Evolutionary conservation across 1,140 invertebrate genomes (phyloP).

Genomic region (Adoxophyes honmai): DNA sequence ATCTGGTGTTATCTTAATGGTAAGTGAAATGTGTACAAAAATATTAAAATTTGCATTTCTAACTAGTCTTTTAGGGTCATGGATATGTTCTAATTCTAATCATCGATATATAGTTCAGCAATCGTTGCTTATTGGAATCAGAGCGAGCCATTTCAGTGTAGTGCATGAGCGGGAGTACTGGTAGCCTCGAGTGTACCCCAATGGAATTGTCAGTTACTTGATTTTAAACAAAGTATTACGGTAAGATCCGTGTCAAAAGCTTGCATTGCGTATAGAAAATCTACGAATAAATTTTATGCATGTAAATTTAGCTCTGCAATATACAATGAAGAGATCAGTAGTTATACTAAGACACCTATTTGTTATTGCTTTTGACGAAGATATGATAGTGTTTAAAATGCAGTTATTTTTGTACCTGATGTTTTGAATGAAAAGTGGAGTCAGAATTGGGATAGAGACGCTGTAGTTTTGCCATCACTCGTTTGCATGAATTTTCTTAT

Average conservation of each 20-base stretch:
- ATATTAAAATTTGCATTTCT: slow-evolving; percentile 70
- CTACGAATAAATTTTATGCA: too few species aligned
- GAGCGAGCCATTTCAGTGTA: slow-evolving; percentile 2
- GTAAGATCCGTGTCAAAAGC: too few species aligned
- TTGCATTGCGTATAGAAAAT: too few species aligned
- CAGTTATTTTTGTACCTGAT: slow-evolving; percentile 71
- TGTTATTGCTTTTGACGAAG: slow-evolving; percentile 40
- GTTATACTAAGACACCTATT: slow-evolving; percentile 35
- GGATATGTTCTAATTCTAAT: slow-evolving; percentile 34
- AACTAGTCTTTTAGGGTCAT: slow-evolving; percentile 72
- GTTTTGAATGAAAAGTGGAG: slow-evolving; percentile 62
- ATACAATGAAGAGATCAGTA: slow-evolving; percentile 18
- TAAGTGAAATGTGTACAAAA: slow-evolving; percentile 73
- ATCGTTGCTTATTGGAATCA: too few species aligned
- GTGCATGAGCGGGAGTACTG: not conserved
- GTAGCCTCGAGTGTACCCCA: not conserved
- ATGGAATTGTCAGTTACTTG: not conserved
- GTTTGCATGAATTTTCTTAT: slow-evolving; percentile 19
- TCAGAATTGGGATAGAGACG: slow-evolving; percentile 33
- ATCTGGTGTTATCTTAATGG: slow-evolving; percentile 70
- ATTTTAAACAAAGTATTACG: too few species aligned
- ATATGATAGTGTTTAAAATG: slow-evolving; percentile 49
- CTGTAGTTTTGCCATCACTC: slow-evolving; percentile 22
- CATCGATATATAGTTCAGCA: slow-evolving; percentile 18
- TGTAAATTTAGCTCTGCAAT: too few species aligned